phyloP scores from a whole-genome alignment of 2,113 vertebrate genomes.

The Microtus montanus region DNA sequence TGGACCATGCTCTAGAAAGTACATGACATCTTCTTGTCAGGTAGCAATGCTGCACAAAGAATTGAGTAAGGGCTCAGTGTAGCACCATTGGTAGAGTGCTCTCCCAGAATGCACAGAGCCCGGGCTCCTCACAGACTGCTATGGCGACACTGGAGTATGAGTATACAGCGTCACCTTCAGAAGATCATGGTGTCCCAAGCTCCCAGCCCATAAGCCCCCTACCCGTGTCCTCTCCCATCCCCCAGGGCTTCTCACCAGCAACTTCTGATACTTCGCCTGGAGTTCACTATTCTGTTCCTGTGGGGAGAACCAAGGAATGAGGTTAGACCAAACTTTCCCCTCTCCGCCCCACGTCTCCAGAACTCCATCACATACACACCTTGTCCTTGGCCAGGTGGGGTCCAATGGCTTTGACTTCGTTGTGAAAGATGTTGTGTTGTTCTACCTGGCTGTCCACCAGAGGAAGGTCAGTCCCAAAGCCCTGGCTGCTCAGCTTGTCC shows the following conservation, averaged over 20 bases:
- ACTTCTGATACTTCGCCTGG: conserved; percentile 92
- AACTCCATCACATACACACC: conserved; percentile 72
- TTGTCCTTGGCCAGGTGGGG: conserved; percentile 90
- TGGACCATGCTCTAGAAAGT: background rate
- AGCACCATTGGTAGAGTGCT: background rate
- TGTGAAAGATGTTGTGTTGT: conserved; percentile 98
- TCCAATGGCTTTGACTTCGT: conserved; percentile 96
- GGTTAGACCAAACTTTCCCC: background rate
- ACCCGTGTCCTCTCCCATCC: background rate
- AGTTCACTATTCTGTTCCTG: conserved; percentile 88
- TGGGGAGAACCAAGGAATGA: background rate
- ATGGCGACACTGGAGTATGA: background rate
- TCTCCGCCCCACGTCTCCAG: fast-evolving
- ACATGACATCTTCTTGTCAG: background rate
- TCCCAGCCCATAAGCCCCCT: fast-evolving
- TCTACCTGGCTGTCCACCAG: conserved; percentile 94
- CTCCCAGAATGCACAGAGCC: background rate
- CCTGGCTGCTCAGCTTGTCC: conserved; percentile 89
- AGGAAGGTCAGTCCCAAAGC: conserved; percentile 93
- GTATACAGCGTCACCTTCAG: background rate
- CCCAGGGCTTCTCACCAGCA: conserved; percentile 89
- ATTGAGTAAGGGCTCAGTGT: background rate
- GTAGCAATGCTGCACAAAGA: background rate
- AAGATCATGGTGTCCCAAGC: background rate
- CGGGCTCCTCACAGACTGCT: background rate